These are phyloP conservation scores for Sepiola atlantica DNA, from an alignment of 2,888 invertebrate species.

Conservation along the genomic window DNA sequence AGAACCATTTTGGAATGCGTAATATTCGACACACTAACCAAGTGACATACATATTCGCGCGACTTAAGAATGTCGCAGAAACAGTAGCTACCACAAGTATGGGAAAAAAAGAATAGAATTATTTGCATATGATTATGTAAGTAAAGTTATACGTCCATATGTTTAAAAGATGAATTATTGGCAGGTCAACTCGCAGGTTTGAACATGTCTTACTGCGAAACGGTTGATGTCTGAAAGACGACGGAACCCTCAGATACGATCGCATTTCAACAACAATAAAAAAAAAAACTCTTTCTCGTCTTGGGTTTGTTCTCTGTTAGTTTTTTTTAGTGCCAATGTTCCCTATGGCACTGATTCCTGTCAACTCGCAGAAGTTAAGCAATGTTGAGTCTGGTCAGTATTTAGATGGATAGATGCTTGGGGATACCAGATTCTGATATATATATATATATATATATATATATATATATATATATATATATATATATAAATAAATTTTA, in stretches of 20 bases:
- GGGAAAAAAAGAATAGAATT: neutral
- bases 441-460: no score
- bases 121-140: neutral
- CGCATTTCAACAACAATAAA: neutral
- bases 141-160: neutral
- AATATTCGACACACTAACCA: neutral
- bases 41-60: neutral
- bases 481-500: no score
- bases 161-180: neutral
- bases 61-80: neutral
- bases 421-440: neutral
- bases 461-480: no score
- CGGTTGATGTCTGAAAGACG: neutral
- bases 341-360: no score
- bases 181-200: neutral
- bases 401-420: neutral
- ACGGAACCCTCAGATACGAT: neutral
- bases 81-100: neutral
- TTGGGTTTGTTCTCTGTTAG: no score
- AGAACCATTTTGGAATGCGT: neutral
- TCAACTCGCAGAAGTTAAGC: no score
- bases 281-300: neutral
- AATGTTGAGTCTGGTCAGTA: neutral
- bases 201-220: neutral
- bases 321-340: no score